Percentiles rank a stretch among this genome's conserved stretches.
Evolutionary conservation across 64 coral and sea anemone species (phyloP).

Genomic region (Actinia equina): DNA sequence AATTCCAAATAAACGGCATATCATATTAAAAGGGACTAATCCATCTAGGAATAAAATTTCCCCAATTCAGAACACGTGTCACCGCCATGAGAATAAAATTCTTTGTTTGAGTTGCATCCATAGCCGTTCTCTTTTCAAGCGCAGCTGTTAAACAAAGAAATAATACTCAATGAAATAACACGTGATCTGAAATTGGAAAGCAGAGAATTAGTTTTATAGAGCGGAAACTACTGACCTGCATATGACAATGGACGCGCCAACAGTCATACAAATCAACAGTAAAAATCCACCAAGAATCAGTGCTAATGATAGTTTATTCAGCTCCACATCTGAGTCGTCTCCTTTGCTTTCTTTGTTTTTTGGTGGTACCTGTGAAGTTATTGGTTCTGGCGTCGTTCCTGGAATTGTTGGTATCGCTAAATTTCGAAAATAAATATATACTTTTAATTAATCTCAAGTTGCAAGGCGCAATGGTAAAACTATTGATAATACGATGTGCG

Average conservation of each 20-base stretch:
- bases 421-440: neutral
- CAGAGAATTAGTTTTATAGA: too few relatives aligned
- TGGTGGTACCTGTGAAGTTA: neutral
- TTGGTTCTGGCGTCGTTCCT: neutral
- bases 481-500: neutral
- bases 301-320: neutral
- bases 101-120: too few relatives aligned
- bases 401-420: neutral
- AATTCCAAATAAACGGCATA: too few relatives aligned
- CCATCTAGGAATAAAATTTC: too few relatives aligned
- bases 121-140: too few relatives aligned
- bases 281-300: constrained; percentile 25
- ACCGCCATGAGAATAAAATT: too few relatives aligned
- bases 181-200: too few relatives aligned
- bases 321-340: neutral
- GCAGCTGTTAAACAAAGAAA: too few relatives aligned
- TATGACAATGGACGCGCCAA: neutral
- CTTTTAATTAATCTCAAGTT: too few relatives aligned
- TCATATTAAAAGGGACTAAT: too few relatives aligned
- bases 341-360: neutral
- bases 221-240: neutral
- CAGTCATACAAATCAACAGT: constrained; percentile 5
- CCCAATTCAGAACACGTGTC: too few relatives aligned
- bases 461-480: neutral
- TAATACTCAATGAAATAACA: too few relatives aligned